Evolutionary conservation across 2,888 invertebrate genomes (phyloP), one percentile per base, ranked within the genome.

Genomic region (Eledona agricola): DNA sequence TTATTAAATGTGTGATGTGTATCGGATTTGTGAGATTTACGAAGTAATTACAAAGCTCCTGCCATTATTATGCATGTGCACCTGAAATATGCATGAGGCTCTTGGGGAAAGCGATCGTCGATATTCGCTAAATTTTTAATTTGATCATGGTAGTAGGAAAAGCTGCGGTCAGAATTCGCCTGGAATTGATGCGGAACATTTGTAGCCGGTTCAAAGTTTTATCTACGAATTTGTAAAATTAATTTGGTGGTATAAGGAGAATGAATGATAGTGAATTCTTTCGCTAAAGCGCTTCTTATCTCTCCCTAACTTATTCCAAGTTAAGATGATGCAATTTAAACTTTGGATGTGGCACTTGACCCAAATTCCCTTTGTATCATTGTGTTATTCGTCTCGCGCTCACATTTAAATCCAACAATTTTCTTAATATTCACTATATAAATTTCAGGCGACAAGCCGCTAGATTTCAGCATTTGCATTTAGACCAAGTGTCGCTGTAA

Each of bases 291-390:
- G 47, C 43, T 52, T 16, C 64, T 67, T 67, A 66, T 70, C 66
- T 62, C 57, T 63, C 54, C 62, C 54, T 61, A 66, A 69, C 63
- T 69, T 66, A 65, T 65, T 68, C 60, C 64, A 61, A 65, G 60
- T 67, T 60, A 62, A 62, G 65, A 65, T 64, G 67, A 64, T 57
- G 68, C 66, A 66, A 70, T 69, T 67, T 66, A 70, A 69, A 70
- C 64, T 69, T 70, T 63, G 56, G 62, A 67, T 65, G 64, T 61
- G 60, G 60, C 59, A 64, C 61, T 66, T 64, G 65, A 66, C 66
- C 66, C 58, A 61, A 59, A 68, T 68, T 60, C 59, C 51, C 59
- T 62, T 64, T 62, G 63, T 63, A 63, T 62, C 60, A 64, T 63
- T 63, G 60, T 63, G 59, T 47, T 42, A 53, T 60, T 53, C 61